Conservation (phyloP, 2,888 invertebrate species). For the Sepiola atlantica region DNA sequence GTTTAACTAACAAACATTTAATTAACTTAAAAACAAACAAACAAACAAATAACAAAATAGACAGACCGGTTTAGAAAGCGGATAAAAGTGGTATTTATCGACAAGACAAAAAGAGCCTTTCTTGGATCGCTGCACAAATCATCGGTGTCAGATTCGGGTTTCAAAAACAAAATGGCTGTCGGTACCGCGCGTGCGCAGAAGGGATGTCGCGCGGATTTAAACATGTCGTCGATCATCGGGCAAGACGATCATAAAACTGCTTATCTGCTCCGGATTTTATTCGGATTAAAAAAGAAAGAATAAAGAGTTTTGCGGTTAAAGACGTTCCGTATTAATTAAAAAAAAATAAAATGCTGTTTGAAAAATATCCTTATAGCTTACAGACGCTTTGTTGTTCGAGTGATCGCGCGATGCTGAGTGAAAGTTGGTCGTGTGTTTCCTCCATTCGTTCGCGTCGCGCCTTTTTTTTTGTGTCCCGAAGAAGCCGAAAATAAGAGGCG, state of each 20-base stretch:
- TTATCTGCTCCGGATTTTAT: neutral
- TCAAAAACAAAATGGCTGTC: slow-evolving; percentile 6
- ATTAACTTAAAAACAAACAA: neutral
- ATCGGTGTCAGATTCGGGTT: neutral
- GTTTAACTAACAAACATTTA: neutral
- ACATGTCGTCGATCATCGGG: neutral
- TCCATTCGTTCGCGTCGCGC: neutral
- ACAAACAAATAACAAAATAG: neutral
- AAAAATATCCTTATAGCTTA: neutral
- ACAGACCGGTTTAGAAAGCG: neutral
- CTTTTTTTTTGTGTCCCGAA: neutral
- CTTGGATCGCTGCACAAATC: slow-evolving; percentile 2
- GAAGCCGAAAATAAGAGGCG: neutral
- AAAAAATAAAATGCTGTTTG: neutral
- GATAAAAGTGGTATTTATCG: neutral
- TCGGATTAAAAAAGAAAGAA: neutral
- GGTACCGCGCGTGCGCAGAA: neutral
- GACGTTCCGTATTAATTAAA: neutral
- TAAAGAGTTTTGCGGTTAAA: neutral
- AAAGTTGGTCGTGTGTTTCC: neutral
- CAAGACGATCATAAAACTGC: neutral
- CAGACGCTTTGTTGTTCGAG: neutral
- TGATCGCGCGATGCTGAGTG: neutral
- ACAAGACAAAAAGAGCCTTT: neutral
- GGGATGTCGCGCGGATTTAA: neutral